Evolutionary conservation across 1,140 invertebrate genomes (phyloP).

Genomic region (Bursaphelenchus mucronatus): DNA sequence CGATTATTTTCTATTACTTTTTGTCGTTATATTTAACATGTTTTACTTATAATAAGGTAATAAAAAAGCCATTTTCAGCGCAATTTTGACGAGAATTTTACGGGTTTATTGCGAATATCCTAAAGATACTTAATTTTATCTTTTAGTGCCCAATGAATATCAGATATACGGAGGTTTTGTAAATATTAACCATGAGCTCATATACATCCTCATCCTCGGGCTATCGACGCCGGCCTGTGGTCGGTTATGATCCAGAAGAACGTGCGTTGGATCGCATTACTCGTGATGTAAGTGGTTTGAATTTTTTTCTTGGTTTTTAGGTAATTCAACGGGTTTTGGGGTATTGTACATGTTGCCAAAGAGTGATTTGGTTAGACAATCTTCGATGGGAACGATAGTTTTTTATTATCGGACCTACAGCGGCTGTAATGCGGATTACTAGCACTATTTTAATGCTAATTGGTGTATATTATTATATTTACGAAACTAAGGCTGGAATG

Average conservation of each 20-base stretch:
- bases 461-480: too few species aligned
- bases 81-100: too few species aligned
- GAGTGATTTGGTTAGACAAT: constrained; percentile 20
- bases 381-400: not conserved
- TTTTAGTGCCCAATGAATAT: too few species aligned
- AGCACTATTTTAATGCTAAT: constrained; percentile 5
- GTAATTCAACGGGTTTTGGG: not conserved
- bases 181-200: constrained; percentile 23
- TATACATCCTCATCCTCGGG: constrained; percentile 24
- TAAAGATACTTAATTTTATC: too few species aligned
- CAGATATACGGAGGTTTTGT: too few species aligned
- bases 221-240: constrained; percentile 69
- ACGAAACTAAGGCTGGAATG: too few species aligned
- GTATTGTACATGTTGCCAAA: constrained; percentile 11
- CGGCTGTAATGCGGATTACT: too few species aligned
- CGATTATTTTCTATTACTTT: too few species aligned
- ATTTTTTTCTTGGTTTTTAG: constrained; percentile 24
- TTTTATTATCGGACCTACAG: constrained; percentile 13
- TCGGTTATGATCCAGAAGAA: constrained; percentile 74
- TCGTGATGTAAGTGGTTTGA: constrained; percentile 71
- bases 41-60: too few species aligned
- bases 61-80: too few species aligned
- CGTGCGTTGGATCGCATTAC: constrained; percentile 82
- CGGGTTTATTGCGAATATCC: too few species aligned
- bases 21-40: too few species aligned